phyloP scores from a whole-genome alignment of 2,888 invertebrate species.

The Trachelus tabidus region DNA sequence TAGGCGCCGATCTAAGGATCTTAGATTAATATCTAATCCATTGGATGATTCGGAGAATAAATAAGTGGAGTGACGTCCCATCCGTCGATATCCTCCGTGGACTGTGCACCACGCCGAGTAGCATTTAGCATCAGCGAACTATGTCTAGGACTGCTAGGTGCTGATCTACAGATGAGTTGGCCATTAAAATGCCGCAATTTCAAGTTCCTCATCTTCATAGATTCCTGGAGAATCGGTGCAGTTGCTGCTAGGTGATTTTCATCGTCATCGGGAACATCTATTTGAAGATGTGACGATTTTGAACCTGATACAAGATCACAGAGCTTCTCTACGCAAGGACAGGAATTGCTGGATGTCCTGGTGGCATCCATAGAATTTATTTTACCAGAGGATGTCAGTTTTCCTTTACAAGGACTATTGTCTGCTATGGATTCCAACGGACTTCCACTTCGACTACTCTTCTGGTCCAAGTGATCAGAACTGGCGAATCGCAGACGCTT shows the following conservation, averaged over 20 bases:
- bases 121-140: slow-evolving; percentile 40
- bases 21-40: neutral
- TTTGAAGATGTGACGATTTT: neutral
- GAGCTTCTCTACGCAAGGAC: slow-evolving; percentile 77
- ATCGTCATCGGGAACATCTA: neutral
- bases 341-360: slow-evolving; percentile 73
- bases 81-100: slow-evolving; percentile 56
- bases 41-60: slow-evolving; percentile 22
- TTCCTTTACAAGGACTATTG: slow-evolving; percentile 68
- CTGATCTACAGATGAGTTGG: slow-evolving; percentile 48
- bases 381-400: slow-evolving; percentile 66
- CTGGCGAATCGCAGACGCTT: slow-evolving; percentile 84
- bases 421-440: slow-evolving; percentile 72
- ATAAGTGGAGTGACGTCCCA: slow-evolving; percentile 54
- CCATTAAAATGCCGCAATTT: slow-evolving; percentile 28
- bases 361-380: slow-evolving; percentile 68
- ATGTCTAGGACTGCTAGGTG: slow-evolving; percentile 53
- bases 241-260: slow-evolving; percentile 17
- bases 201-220: slow-evolving; percentile 25
- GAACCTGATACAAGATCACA: slow-evolving; percentile 27
- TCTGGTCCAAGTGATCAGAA: slow-evolving; percentile 74
- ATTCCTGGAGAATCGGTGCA: slow-evolving; percentile 20
- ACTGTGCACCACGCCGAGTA: slow-evolving; percentile 43
- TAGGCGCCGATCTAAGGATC: neutral
- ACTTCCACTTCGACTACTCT: slow-evolving; percentile 66